Conservation (phyloP, 2,797 vertebrate species). For the Etheostoma perlongum region DNA sequence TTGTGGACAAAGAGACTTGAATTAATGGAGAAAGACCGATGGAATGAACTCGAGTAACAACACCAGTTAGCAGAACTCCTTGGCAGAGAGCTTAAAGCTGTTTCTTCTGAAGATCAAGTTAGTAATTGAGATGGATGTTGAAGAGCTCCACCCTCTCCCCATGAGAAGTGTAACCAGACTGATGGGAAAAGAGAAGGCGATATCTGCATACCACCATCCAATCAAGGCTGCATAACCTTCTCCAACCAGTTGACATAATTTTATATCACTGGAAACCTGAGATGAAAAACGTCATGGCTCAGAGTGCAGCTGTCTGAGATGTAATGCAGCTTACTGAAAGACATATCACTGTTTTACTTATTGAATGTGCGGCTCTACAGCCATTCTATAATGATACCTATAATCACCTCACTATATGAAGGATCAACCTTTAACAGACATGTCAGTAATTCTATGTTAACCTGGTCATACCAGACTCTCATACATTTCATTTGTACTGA, state of each 20-base stretch:
- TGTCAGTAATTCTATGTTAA: background rate
- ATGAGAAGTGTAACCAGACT: constrained; percentile 24
- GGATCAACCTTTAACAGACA: background rate
- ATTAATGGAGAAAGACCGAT: background rate
- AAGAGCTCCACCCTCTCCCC: constrained; percentile 26
- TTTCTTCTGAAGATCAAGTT: constrained; percentile 16
- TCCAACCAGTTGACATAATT: constrained; percentile 41
- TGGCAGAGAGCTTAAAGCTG: constrained; percentile 20
- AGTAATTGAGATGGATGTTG: constrained; percentile 11
- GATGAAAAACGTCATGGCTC: constrained; percentile 27
- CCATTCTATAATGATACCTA: background rate
- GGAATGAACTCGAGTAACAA: constrained; percentile 2
- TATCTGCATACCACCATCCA: constrained; percentile 28
- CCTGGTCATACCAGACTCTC: no score
- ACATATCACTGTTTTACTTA: constrained; percentile 36
- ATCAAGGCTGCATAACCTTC: constrained; percentile 20
- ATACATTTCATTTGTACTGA: no score
- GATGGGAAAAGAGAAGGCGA: constrained; percentile 2
- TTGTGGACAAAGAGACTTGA: constrained; percentile 25
- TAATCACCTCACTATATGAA: background rate
- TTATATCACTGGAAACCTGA: constrained; percentile 54
- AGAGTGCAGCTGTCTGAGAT: constrained; percentile 60
- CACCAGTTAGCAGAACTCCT: constrained; percentile 9
- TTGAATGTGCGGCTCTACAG: constrained; percentile 1
- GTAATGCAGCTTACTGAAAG: constrained; percentile 33